Evolutionary conservation across 2,888 invertebrate genomes (phyloP), one percentile per base, ranked within the genome.

Genomic region (Troides aeacus): DNA sequence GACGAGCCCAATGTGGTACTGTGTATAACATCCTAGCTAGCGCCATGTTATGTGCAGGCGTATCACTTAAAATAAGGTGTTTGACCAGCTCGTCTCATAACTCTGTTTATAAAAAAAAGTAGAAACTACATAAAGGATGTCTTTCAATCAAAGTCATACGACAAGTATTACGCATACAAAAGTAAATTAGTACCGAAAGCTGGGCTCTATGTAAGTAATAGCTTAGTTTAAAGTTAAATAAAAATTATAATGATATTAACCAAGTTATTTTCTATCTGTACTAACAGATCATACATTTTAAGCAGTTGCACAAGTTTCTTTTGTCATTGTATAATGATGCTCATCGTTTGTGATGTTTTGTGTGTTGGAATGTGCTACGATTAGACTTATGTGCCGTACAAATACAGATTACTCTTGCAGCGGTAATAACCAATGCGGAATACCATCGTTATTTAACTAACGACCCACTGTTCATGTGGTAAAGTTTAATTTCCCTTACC

Each of bases 301-400:
- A 88, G 82, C 81, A 86, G 90, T 91, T 91, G 87, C 89, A 83
- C 89, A 90, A 92, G 87, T 84, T 88, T 88, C 89, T 90, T 91
- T 90, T 91, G 92, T 91, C 89, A 88, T 89, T 88, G 88, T 89
- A 87, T 90, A 90, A 90, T 88, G 90, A 90, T 86, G 86, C 79
- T 84, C 85, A 82, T 78, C 81, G 84, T 81, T 84, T 83, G 80
- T 82, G 86, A 88, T 89, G 89, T 89, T 90, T 89, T 90, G 88
- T 89, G 78, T 83, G 81, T 81, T 77, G 88, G 88, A 89, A 90
- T 88, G 88, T 82, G 78, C 82, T 78, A 77, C 85, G 86, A 89
- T 89, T 88, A 89, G 79, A 82, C 81, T 79, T 78, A 77, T 79
- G 76, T 79, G 79, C 79, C 76, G 76, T 79, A 79, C 78, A 81